Conservation (phyloP, 2,113 vertebrate genomes). For the Formicarius rufipectus region DNA sequence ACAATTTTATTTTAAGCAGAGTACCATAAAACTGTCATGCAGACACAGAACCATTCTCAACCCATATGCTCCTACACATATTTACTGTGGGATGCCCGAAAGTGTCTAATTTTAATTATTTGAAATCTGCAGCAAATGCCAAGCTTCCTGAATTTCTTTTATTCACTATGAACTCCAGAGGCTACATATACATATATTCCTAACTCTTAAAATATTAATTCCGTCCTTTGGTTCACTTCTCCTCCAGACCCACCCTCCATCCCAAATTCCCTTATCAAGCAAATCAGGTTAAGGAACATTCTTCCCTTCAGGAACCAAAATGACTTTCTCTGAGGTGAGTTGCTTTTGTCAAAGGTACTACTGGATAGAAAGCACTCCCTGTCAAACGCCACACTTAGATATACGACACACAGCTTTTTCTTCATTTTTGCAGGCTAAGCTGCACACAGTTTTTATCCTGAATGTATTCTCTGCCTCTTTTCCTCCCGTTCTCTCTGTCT, state of each 20-base stretch:
- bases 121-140: not conserved
- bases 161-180: not conserved
- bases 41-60: not conserved
- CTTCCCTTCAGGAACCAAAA: not conserved
- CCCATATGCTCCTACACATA: not conserved
- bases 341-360: not conserved
- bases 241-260: not conserved
- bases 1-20: constrained; percentile 5
- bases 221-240: not conserved
- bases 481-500: constrained; percentile 18
- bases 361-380: not conserved
- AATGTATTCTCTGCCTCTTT: not conserved
- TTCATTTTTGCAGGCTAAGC: not conserved
- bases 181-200: not conserved
- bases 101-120: constrained; percentile 1
- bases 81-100: not conserved
- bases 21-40: not conserved
- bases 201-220: not conserved
- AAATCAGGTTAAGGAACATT: not conserved
- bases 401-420: not conserved
- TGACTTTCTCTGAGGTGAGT: not conserved
- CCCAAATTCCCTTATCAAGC: not conserved
- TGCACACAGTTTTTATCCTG: not conserved
- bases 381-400: not conserved
- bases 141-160: not conserved